phyloP scores from a whole-genome alignment of 2,797 vertebrate species.

The Nothura maculosa region DNA sequence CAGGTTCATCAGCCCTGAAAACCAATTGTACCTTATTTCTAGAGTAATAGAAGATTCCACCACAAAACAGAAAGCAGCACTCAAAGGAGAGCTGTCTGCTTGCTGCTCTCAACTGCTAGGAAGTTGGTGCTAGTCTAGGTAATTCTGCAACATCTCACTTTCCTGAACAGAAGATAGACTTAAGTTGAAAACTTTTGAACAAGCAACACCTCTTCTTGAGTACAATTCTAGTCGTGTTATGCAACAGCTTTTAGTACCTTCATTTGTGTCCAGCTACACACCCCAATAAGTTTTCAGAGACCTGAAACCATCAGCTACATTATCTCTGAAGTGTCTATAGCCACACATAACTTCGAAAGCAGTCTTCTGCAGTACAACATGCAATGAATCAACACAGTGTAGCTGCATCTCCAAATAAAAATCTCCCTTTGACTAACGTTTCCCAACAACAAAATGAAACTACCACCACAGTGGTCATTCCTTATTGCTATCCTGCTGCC shows the following conservation, averaged over 20 bases:
- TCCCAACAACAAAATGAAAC: not conserved
- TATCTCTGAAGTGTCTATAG: not conserved
- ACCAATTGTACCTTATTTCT: not conserved
- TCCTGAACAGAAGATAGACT: rapidly evolving
- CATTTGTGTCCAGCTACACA: not conserved
- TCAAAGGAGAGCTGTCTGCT: not conserved
- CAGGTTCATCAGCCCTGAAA: not conserved
- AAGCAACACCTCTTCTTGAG: rapidly evolving
- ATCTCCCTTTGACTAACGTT: not conserved
- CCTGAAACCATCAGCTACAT: not conserved
- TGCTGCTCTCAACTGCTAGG: not conserved
- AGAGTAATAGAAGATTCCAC: not conserved
- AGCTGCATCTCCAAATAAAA: not conserved
- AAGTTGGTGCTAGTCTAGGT: not conserved
- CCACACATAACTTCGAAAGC: not conserved
- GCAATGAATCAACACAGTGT: not conserved
- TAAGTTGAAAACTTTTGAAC: not conserved
- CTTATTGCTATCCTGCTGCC: not conserved
- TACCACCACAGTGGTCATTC: not conserved
- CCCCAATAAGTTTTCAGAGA: not conserved
- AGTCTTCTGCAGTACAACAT: not conserved
- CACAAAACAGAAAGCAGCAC: not conserved
- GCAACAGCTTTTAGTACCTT: not conserved
- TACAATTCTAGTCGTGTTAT: not conserved
- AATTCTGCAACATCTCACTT: not conserved